Evolutionary conservation across 2,797 vertebrate species (phyloP), one percentile per base, ranked within the genome.

Genomic region (Odontamblyopus rebecca): DNA sequence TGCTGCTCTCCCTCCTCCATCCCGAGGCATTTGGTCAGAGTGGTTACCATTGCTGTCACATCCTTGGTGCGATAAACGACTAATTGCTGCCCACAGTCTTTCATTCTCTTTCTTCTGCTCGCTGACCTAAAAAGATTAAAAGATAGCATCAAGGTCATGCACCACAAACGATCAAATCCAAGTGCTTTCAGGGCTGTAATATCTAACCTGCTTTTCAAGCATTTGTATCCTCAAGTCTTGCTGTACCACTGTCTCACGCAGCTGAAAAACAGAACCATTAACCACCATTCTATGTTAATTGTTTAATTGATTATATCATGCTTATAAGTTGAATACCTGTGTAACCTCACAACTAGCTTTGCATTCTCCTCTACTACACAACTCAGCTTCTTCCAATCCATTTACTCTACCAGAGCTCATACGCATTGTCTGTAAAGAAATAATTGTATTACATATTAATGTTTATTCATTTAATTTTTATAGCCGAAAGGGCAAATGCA

Each of bases 21-120:
- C 83, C 48, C 82, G 77, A 1, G 80, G 71, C 11, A 23, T 50
- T 27, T 50, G 70, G 27, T 82, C 82, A 12, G 81, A 75, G 30
- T 56, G 84, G 60, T 83, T 90, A 23, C 82, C 80, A 2, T 88
- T 89, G 54, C 53, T 80, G 71, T 90, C 89, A 7, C 79, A 73
- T 63, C 79, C 81, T 53, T 73, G 81, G 19, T 70, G 75, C 5
- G 67, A 51, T 18, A 90, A 83, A 6, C 75, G 85, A 65, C 78
- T 82, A 51, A 95, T 91, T 16, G 93, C 93, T 2, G 79, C 89
- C 93, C 92, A 93, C 35, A 95, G 91, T 69, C 83, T 89, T 78
- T 93, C 87, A 2, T 94, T 95, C 85, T 94, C 94, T 75, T 88
- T 86, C 68, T 85, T 87, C 87, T 94, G 94, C 65, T 94, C 93